Conservation (phyloP, 2,113 vertebrate genomes). For the Eulacestoma nigropectus region DNA sequence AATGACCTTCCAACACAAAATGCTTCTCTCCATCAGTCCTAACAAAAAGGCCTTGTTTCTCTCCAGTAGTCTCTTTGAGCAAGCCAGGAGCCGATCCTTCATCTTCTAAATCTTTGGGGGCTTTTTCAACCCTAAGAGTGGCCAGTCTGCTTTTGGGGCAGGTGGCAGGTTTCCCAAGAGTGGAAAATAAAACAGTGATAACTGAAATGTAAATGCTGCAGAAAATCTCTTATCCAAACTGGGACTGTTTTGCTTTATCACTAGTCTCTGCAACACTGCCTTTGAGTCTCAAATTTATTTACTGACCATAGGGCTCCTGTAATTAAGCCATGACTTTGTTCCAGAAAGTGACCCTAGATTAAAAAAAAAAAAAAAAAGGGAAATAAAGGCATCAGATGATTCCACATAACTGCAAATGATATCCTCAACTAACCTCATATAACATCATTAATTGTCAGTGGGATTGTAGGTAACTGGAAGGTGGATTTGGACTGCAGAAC, state of each 20-base stretch:
- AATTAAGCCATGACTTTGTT: neutral
- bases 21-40: neutral
- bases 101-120: neutral
- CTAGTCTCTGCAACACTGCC: neutral
- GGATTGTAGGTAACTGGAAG: neutral
- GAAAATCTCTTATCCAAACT: neutral
- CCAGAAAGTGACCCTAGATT: neutral
- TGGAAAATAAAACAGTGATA: neutral
- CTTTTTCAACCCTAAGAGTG: neutral
- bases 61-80: neutral
- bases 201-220: neutral
- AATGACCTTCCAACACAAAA: neutral
- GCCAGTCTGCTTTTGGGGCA: neutral
- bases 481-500: neutral
- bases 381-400: neutral
- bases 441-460: accelerated
- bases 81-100: neutral
- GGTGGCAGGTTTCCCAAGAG: neutral
- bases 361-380: neutral
- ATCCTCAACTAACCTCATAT: neutral
- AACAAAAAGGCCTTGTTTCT: neutral
- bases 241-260: neutral
- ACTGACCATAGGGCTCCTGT: neutral
- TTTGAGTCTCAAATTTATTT: neutral
- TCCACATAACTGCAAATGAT: neutral